Percentiles rank a stretch among this genome's conserved stretches.
Evolutionary conservation across 2,113 vertebrate genomes (phyloP).

Genomic region (Camelus dromedarius): DNA sequence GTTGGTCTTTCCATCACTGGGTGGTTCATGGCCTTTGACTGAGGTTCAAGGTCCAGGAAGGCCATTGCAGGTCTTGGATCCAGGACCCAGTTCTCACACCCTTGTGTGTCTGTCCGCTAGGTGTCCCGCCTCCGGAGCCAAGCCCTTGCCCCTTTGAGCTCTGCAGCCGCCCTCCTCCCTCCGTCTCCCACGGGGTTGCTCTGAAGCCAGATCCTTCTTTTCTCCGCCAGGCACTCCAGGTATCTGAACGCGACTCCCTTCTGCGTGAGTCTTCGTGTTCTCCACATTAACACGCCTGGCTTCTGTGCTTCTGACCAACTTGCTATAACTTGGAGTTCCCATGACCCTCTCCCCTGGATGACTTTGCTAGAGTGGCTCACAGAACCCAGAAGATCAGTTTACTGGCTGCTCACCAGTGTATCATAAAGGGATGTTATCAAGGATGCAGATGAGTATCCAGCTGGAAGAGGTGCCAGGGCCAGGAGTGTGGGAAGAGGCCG

Average conservation of each 20-base stretch:
- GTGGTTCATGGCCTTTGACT: accelerated
- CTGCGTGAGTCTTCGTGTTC: neutral
- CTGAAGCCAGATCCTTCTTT: neutral
- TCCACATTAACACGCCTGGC: neutral
- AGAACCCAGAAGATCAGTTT: neutral
- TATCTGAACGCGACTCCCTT: too few species aligned
- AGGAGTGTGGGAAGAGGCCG: neutral
- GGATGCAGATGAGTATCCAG: neutral
- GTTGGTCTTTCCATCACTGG: neutral
- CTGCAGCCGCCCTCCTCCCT: neutral
- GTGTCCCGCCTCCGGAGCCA: neutral
- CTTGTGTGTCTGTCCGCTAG: neutral
- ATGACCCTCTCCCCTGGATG: accelerated
- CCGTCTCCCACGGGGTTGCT: neutral
- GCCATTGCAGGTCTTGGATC: neutral
- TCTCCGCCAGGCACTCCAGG: neutral
- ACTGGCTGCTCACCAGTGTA: neutral
- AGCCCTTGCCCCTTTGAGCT: neutral
- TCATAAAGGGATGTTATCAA: neutral
- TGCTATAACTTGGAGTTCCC: neutral
- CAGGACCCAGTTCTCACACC: neutral
- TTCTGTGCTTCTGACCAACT: neutral
- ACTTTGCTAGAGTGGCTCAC: neutral
- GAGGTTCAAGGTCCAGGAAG: neutral
- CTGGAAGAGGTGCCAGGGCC: accelerated